A percentile compares a stretch with the other conserved stretches of the same genome.
Conservation (phyloP, 2,888 invertebrate genomes). For the Hybos culiciformis region DNA sequence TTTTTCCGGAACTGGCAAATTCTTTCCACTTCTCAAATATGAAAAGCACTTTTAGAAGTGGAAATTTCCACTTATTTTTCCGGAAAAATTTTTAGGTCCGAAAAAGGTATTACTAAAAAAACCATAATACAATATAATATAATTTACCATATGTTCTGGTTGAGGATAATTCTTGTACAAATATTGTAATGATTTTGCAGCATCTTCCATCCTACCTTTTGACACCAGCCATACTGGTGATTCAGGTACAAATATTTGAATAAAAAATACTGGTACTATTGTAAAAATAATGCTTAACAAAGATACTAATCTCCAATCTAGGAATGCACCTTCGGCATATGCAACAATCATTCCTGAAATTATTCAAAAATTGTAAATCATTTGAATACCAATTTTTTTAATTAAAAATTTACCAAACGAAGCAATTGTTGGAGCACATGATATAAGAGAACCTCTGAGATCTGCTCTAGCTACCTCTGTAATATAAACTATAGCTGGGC, state of each 20-base stretch:
- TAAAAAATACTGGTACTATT: conserved; percentile 38
- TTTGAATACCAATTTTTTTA: background rate
- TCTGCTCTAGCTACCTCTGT: conserved; percentile 47
- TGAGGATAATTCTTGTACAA: conserved; percentile 36
- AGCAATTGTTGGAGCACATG: conserved; percentile 43
- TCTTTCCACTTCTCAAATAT: no score
- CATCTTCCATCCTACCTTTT: conserved; percentile 41
- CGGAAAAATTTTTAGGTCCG: background rate
- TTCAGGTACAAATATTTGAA: conserved; percentile 40
- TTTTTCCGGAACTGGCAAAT: no score
- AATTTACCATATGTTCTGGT: conserved; percentile 32
- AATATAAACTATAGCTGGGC: conserved; percentile 47
- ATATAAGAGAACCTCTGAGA: conserved; percentile 44
- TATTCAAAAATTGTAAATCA: background rate
- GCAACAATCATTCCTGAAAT: conserved; percentile 41
- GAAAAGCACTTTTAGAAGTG: no score
- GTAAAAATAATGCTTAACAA: conserved; percentile 42
- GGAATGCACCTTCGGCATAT: conserved; percentile 41
- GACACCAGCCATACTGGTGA: conserved; percentile 46
- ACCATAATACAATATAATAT: background rate
- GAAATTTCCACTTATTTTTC: no score
- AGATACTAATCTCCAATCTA: conserved; percentile 42
- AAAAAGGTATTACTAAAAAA: background rate
- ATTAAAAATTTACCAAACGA: conserved; percentile 37
- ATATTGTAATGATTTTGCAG: conserved; percentile 40